These are phyloP conservation scores for Stegostoma tigrinum DNA, from an alignment of 2,113 vertebrate species.

Conservation along the genomic window DNA sequence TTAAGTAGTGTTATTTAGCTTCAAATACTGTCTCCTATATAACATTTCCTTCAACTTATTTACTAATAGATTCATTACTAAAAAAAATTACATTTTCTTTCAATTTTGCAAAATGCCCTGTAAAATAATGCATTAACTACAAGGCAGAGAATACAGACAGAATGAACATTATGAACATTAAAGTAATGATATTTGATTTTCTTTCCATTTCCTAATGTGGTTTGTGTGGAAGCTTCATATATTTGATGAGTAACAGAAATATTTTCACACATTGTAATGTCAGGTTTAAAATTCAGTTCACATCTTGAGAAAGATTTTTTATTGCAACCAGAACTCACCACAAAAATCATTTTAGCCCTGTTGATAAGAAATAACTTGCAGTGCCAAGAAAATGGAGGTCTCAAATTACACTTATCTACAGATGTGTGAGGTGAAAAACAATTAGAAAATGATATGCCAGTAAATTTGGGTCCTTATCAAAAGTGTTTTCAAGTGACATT, in stretches of 20 bases:
- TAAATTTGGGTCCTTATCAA: slow-evolving; percentile 5
- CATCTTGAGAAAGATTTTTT: slow-evolving; percentile 21
- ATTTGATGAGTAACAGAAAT: not conserved
- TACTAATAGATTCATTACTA: not conserved
- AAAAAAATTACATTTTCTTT: not conserved
- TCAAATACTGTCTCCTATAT: not conserved
- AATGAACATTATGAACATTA: not conserved
- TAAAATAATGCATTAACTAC: not conserved
- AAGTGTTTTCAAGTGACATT: not conserved
- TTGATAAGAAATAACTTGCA: slow-evolving; percentile 18
- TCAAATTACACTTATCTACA: slow-evolving; percentile 12
- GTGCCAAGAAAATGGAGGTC: not conserved
- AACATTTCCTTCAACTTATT: not conserved
- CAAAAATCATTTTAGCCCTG: not conserved
- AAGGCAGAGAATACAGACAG: not conserved
- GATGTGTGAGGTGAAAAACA: slow-evolving; percentile 11
- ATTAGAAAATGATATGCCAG: not conserved
- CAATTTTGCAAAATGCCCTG: not conserved
- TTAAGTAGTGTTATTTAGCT: not conserved
- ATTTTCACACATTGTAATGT: not conserved
- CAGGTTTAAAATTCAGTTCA: slow-evolving; percentile 20
- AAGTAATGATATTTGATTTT: slow-evolving; percentile 10
- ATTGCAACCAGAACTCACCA: not conserved
- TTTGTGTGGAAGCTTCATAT: not conserved
- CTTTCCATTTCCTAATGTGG: not conserved